Conservation (phyloP, 2,888 invertebrate genomes). For the Himalopsyche kuldschensis region DNA sequence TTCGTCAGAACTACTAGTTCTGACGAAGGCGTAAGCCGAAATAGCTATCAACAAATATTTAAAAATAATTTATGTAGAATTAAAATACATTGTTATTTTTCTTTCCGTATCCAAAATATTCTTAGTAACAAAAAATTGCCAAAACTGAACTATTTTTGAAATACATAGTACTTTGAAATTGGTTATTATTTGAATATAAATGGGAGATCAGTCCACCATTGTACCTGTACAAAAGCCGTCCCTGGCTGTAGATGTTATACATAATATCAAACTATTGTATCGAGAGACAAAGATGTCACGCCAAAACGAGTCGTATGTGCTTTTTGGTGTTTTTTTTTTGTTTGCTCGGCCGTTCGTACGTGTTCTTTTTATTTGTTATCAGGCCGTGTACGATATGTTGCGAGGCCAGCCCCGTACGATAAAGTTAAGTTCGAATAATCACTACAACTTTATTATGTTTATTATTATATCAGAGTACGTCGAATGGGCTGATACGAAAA, state of each 20-base stretch:
- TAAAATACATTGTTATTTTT: no score
- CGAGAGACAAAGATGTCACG: slow-evolving; percentile 21
- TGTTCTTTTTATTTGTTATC: slow-evolving; percentile 36
- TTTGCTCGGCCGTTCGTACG: slow-evolving; percentile 5
- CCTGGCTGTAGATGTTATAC: not conserved
- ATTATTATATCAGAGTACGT: slow-evolving; percentile 24
- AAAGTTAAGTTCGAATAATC: slow-evolving; percentile 35
- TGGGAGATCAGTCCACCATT: no score
- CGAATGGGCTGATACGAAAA: slow-evolving; percentile 5
- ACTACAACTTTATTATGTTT: slow-evolving; percentile 39
- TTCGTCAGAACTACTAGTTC: no score
- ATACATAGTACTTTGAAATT: no score
- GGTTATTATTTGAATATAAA: no score
- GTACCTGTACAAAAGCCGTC: no score
- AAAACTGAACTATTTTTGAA: no score
- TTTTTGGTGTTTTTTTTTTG: slow-evolving; percentile 3
- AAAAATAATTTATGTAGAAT: no score
- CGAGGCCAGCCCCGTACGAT: slow-evolving; percentile 27
- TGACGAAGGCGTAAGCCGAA: no score
- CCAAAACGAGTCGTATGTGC: slow-evolving; percentile 12
- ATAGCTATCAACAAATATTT: no score
- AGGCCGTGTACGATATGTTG: slow-evolving; percentile 33
- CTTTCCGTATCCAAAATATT: no score
- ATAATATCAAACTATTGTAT: not conserved
- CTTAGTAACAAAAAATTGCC: no score